phyloP scores from a whole-genome alignment of 2,113 vertebrate genomes.

The Octodon degus region DNA sequence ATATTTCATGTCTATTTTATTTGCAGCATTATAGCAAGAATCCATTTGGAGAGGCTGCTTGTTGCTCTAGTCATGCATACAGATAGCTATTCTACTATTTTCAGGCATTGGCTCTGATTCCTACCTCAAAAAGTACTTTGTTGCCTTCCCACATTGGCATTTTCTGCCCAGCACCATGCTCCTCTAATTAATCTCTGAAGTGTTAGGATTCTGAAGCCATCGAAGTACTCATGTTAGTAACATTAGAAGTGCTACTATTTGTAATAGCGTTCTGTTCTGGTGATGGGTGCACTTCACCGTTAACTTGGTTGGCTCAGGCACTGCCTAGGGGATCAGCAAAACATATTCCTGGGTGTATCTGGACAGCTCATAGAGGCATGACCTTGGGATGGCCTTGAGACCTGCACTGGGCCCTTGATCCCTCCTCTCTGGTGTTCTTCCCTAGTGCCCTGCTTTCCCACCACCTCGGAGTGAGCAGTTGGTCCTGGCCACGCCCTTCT shows the following conservation, averaged over 20 bases:
- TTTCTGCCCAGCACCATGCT: neutral
- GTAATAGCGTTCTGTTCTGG: neutral
- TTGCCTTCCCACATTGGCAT: neutral
- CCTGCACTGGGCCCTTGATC: neutral
- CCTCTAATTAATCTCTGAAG: neutral
- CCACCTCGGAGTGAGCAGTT: neutral
- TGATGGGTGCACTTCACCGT: neutral
- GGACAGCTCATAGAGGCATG: neutral
- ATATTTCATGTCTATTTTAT: constrained; percentile 48
- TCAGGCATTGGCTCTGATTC: neutral
- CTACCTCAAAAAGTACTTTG: neutral
- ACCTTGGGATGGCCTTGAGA: neutral
- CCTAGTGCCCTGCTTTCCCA: neutral
- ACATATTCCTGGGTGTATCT: neutral
- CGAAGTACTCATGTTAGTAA: neutral
- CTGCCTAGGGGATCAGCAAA: neutral
- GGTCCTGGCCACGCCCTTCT: neutral
- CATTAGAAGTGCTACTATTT: neutral
- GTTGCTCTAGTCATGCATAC: constrained; percentile 23
- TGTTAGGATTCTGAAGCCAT: neutral
- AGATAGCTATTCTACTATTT: constrained; percentile 40
- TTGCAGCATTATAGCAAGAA: constrained; percentile 8
- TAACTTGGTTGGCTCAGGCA: neutral
- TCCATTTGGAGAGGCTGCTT: constrained; percentile 14
- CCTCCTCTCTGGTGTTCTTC: neutral